Percentiles rank a stretch among this genome's conserved stretches.
Conservation (phyloP, 1,140 invertebrate species). For the Bombus haemorrhoidalis region DNA sequence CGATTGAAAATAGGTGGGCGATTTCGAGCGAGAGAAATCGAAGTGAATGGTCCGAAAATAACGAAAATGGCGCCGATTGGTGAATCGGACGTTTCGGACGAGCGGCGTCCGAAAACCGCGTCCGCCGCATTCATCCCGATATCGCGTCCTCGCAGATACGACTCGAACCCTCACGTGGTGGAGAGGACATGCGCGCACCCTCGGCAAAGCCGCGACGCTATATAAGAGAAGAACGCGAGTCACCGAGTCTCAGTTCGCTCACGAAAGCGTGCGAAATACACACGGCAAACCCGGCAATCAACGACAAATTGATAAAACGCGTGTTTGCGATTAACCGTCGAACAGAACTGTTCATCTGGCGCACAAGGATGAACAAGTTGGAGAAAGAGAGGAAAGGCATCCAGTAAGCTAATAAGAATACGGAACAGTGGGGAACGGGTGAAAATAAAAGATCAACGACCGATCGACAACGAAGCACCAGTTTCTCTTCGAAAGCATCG, state of each 20-base stretch:
- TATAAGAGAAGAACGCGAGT: conserved; percentile 52
- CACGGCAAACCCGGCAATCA: not conserved
- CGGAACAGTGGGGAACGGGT: not conserved
- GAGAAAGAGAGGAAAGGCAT: fast-evolving
- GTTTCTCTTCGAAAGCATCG: no score
- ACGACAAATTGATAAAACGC: not conserved
- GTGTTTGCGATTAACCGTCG: not conserved
- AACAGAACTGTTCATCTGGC: no score
- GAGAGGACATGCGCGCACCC: conserved; percentile 58
- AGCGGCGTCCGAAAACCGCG: not conserved
- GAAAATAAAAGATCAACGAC: not conserved
- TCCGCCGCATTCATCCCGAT: not conserved
- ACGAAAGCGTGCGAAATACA: conserved; percentile 29
- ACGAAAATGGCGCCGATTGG: not conserved
- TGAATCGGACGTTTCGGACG: not conserved
- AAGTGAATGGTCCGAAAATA: not conserved
- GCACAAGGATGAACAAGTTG: not conserved
- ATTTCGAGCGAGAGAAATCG: not conserved
- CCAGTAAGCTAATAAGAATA: not conserved
- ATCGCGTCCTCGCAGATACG: conserved; percentile 10
- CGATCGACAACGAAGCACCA: not conserved
- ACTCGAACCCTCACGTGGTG: conserved; percentile 54
- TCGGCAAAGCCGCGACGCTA: conserved; percentile 35
- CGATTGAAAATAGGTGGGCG: not conserved
- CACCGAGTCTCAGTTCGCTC: conserved; percentile 48